Evolutionary conservation across 1,140 invertebrate genomes (phyloP).

Genomic region (Hesperophylax magnus): DNA sequence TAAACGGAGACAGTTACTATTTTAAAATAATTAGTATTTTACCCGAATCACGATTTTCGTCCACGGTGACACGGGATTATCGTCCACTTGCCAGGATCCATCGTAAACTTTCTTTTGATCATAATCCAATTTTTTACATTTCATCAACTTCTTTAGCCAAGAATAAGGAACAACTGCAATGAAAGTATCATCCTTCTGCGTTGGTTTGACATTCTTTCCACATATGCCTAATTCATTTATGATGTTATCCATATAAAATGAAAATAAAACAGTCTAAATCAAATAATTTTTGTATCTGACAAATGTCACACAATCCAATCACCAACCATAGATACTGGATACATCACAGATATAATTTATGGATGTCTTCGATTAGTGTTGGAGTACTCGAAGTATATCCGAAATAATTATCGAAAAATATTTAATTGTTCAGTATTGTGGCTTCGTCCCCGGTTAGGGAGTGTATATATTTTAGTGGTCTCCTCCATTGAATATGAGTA

Average conservation of each 20-base stretch:
- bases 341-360: no score
- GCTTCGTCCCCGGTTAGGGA: no score
- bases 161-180: slow-evolving; percentile 76
- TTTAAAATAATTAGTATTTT: slow-evolving; percentile 41
- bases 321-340: background rate
- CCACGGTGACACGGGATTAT: slow-evolving; percentile 73
- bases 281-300: slow-evolving; percentile 34
- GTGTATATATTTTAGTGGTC: no score
- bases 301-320: slow-evolving; percentile 35
- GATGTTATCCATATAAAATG: slow-evolving; percentile 72
- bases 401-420: no score
- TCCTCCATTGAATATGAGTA: no score
- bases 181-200: slow-evolving; percentile 70
- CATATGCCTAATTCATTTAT: slow-evolving; percentile 76
- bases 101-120: slow-evolving; percentile 68
- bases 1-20: background rate
- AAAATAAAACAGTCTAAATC: slow-evolving; percentile 38
- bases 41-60: slow-evolving; percentile 75
- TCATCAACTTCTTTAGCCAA: slow-evolving; percentile 78
- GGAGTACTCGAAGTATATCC: no score
- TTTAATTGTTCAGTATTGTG: no score
- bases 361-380: no score
- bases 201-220: slow-evolving; percentile 74
- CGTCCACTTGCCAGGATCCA: slow-evolving; percentile 69
- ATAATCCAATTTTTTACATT: slow-evolving; percentile 72